Conservation (phyloP, 2,113 vertebrate species). For the Brachirus orientalis region DNA sequence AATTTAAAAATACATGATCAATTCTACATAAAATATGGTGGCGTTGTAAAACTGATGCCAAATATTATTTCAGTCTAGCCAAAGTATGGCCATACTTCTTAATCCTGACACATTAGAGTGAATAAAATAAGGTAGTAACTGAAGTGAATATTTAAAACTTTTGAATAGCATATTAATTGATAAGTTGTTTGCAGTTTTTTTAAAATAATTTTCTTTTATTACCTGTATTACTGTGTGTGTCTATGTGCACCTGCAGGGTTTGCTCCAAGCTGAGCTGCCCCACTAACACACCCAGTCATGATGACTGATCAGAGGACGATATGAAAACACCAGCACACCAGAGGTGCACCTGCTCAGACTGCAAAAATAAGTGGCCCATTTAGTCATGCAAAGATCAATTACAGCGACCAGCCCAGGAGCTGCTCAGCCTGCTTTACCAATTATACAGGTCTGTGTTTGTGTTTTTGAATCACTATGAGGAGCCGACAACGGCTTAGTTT, state of each 20-base stretch:
- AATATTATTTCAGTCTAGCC: not conserved
- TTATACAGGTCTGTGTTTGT: conserved; percentile 1
- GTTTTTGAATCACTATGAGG: not conserved
- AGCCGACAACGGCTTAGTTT: conserved; percentile 4
- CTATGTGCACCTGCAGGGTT: conserved; percentile 48
- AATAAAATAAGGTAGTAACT: not conserved
- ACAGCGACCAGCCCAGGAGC: conserved; percentile 35
- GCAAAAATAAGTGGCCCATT: conserved; percentile 79
- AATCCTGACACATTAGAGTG: not conserved
- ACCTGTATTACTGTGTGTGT: conserved; percentile 20
- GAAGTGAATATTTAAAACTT: not conserved
- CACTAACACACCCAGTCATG: conserved; percentile 48
- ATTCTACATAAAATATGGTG: too few species aligned
- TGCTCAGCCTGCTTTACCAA: conserved; percentile 22
- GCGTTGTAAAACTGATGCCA: too few species aligned
- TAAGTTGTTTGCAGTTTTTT: not conserved
- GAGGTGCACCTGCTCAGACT: conserved; percentile 69
- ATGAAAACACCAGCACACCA: conserved; percentile 50
- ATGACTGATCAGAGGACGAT: conserved; percentile 68
- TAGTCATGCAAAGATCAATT: conserved; percentile 73
- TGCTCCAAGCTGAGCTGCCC: conserved; percentile 47
- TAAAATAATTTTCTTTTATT: not conserved
- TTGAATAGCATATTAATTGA: not conserved
- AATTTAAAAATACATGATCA: too few species aligned
- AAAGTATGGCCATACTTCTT: too few species aligned